These are phyloP conservation scores for Malacoraja senta DNA, from an alignment of 2,797 vertebrate species.

Conservation along the genomic window DNA sequence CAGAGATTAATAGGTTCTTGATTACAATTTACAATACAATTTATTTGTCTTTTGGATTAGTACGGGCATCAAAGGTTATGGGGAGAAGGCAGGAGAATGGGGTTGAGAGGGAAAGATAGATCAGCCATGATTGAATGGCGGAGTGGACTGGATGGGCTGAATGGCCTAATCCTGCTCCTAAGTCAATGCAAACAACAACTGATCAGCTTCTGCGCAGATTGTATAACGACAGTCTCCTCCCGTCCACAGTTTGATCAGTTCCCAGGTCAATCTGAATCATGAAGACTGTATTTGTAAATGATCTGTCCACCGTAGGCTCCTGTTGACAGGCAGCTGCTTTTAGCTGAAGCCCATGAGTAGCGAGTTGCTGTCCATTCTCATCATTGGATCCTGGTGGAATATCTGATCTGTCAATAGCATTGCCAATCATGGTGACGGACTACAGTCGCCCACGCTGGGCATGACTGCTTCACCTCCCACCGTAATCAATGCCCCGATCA, in stretches of 20 bases:
- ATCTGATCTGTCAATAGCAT: slow-evolving; percentile 56
- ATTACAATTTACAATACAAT: too few relatives aligned
- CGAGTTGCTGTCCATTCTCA: slow-evolving; percentile 56
- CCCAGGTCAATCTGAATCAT: slow-evolving; percentile 8
- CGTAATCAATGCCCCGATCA: slow-evolving; percentile 56
- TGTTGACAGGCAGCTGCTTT: slow-evolving; percentile 54
- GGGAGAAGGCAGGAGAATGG: too few relatives aligned
- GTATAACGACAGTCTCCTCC: not conserved
- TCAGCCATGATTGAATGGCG: too few relatives aligned
- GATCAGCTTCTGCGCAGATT: not conserved
- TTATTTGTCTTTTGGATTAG: too few relatives aligned
- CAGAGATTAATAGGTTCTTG: too few relatives aligned
- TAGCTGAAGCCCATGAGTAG: slow-evolving; percentile 46
- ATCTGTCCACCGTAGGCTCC: slow-evolving; percentile 44
- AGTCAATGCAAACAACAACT: not conserved
- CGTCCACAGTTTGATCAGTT: not conserved
- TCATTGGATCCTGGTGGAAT: slow-evolving; percentile 50
- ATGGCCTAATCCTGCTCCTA: too few relatives aligned
- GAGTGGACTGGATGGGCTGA: too few relatives aligned
- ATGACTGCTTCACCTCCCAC: slow-evolving; percentile 48
- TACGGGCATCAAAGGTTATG: too few relatives aligned
- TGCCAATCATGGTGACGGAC: slow-evolving; percentile 50
- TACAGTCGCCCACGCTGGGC: slow-evolving; percentile 46
- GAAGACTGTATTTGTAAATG: not conserved
- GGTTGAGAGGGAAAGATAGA: too few relatives aligned